Evolutionary conservation across 2,888 invertebrate species (phyloP).

Genomic region (Tolmerus cingulatus): DNA sequence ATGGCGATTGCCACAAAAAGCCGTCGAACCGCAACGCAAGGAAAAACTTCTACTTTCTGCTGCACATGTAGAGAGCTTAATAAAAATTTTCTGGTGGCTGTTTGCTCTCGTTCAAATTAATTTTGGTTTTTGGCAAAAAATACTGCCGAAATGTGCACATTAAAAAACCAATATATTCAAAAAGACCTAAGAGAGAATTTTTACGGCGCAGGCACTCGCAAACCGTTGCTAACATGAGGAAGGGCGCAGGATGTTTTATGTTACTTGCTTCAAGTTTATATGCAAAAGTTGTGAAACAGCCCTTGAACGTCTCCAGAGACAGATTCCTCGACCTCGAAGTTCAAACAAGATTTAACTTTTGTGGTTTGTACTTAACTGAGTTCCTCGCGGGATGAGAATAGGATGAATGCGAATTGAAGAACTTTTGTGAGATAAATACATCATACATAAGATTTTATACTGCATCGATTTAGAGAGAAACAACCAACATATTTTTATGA

Average conservation of each 20-base stretch:
- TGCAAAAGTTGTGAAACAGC: not conserved
- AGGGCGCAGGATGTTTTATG: not conserved
- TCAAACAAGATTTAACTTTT: not conserved
- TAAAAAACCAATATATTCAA: not conserved
- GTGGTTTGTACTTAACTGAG: not conserved
- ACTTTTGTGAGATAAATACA: not conserved
- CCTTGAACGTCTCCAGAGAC: not conserved
- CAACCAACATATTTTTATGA: not conserved
- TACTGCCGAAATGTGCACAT: not conserved
- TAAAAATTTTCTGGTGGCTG: not conserved
- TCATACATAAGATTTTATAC: not conserved
- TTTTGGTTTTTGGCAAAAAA: not conserved
- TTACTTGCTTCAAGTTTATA: not conserved
- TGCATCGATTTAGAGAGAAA: not conserved
- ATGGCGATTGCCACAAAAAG: not conserved
- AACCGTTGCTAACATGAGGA: not conserved
- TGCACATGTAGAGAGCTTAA: not conserved
- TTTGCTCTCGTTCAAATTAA: conserved; percentile 1
- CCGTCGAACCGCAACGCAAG: not conserved
- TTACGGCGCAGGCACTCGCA: not conserved
- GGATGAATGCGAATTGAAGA: not conserved
- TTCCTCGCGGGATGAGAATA: not conserved
- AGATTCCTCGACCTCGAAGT: not conserved
- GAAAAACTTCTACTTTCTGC: not conserved
- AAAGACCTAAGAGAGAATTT: not conserved